Percentiles rank a stretch among this genome's conserved stretches.
Evolutionary conservation across 2,797 vertebrate genomes (phyloP).

Genomic region (Sarcophilus harrisii): DNA sequence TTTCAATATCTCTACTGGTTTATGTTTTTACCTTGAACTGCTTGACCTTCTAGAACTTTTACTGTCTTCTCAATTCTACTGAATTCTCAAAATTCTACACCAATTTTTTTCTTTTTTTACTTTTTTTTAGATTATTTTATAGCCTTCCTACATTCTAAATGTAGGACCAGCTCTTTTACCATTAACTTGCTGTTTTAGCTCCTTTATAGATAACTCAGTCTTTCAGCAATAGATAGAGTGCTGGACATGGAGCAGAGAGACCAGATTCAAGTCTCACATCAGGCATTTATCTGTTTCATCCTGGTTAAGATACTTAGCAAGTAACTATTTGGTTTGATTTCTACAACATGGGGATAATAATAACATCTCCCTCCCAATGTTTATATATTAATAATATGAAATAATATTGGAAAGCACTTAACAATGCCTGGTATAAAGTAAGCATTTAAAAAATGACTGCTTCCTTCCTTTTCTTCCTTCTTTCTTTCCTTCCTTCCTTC

Average conservation of each 20-base stretch:
- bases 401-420: not conserved
- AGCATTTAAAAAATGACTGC: not conserved
- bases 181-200: not conserved
- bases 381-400: not conserved
- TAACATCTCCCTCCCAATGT: not conserved
- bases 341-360: slow-evolving; percentile 5
- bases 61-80: not conserved
- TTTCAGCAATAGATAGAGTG: not conserved
- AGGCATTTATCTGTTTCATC: not conserved
- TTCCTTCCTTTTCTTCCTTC: not conserved
- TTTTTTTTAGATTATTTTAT: not conserved
- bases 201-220: not conserved
- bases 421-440: not conserved
- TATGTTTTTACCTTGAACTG: not conserved
- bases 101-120: not conserved
- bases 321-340: not conserved
- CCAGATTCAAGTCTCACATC: not conserved
- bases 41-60: not conserved
- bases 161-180: not conserved
- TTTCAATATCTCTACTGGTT: not conserved
- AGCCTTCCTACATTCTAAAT: not conserved
- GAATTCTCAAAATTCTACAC: not conserved
- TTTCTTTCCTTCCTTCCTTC: not conserved
- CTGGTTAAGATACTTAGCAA: not conserved
- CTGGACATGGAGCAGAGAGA: not conserved